phyloP scores from a whole-genome alignment of 2,797 vertebrate genomes.

The Leucoraja ocellata region DNA sequence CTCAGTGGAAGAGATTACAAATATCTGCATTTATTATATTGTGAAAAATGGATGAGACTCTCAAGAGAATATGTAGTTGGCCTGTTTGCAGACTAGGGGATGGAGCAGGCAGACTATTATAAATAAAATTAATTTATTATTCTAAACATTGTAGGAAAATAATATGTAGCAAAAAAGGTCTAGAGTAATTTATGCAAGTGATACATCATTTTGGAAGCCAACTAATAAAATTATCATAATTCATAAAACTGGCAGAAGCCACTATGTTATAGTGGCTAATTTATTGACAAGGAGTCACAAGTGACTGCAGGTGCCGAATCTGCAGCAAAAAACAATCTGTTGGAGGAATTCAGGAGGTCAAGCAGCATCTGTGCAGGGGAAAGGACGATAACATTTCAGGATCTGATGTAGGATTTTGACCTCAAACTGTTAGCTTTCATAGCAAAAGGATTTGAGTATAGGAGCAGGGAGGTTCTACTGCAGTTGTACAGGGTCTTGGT shows the following conservation, averaged over 20 bases:
- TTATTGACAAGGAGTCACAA: background rate
- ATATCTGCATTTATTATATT: constrained; percentile 19
- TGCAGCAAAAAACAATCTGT: too few species aligned
- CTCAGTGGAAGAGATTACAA: constrained; percentile 29
- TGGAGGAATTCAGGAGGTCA: too few species aligned
- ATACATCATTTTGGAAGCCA: background rate
- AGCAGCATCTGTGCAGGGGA: too few species aligned
- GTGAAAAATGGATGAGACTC: constrained; percentile 17
- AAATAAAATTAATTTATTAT: background rate
- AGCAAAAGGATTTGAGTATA: too few species aligned
- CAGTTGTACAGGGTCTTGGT: too few species aligned
- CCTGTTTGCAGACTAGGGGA: background rate
- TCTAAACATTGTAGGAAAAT: background rate
- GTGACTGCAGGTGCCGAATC: too few species aligned
- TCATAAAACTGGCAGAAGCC: background rate
- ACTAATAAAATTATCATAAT: background rate
- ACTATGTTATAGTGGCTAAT: background rate
- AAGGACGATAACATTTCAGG: too few species aligned
- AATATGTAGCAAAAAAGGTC: background rate
- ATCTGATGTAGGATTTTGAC: too few species aligned
- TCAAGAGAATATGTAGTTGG: background rate
- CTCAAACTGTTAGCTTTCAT: too few species aligned
- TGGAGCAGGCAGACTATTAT: background rate
- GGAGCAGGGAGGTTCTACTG: too few species aligned
- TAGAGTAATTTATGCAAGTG: background rate